Percentiles rank a stretch among this genome's conserved stretches.
Conservation (phyloP, 2,888 invertebrate species). For the Digitonthophagus gazella region DNA sequence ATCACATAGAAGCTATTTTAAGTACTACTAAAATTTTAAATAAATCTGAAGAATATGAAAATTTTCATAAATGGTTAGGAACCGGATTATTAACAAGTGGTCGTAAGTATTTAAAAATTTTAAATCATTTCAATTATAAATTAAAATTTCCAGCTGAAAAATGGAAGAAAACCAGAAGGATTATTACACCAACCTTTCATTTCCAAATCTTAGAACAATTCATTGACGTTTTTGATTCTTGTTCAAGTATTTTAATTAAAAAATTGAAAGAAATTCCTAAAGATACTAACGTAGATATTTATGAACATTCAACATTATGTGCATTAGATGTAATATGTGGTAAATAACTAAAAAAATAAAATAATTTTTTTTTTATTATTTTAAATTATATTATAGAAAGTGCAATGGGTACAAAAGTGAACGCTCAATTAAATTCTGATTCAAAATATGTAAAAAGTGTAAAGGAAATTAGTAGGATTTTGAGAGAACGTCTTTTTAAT, state of each 20-base stretch:
- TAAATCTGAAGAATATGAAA: slow-evolving; percentile 37
- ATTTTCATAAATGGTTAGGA: slow-evolving; percentile 38
- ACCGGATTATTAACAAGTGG: slow-evolving; percentile 38
- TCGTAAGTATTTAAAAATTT: slow-evolving; percentile 33
- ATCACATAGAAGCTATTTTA: slow-evolving; percentile 33
- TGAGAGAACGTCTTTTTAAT: slow-evolving; percentile 38
- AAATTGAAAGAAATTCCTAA: slow-evolving; percentile 10
- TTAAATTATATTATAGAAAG: slow-evolving; percentile 61
- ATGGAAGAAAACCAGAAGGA: slow-evolving; percentile 48
- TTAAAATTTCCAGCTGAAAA: slow-evolving; percentile 31
- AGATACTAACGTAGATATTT: slow-evolving; percentile 38
- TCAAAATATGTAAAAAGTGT: slow-evolving; percentile 73
- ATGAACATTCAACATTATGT: slow-evolving; percentile 22
- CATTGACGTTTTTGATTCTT: slow-evolving; percentile 40
- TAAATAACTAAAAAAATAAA: slow-evolving; percentile 9
- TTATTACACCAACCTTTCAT: slow-evolving; percentile 51
- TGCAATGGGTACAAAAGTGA: slow-evolving; percentile 76
- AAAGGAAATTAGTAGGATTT: slow-evolving; percentile 51
- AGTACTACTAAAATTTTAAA: slow-evolving; percentile 36
- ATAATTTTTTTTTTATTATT: no score
- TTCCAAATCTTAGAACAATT: slow-evolving; percentile 48
- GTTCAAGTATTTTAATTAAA: slow-evolving; percentile 5
- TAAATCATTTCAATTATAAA: slow-evolving; percentile 33
- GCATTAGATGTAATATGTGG: slow-evolving; percentile 29
- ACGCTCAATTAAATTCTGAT: slow-evolving; percentile 67